These are phyloP conservation scores for Papilio protenor DNA, from an alignment of 2,888 invertebrate species.

Conservation along the genomic window DNA sequence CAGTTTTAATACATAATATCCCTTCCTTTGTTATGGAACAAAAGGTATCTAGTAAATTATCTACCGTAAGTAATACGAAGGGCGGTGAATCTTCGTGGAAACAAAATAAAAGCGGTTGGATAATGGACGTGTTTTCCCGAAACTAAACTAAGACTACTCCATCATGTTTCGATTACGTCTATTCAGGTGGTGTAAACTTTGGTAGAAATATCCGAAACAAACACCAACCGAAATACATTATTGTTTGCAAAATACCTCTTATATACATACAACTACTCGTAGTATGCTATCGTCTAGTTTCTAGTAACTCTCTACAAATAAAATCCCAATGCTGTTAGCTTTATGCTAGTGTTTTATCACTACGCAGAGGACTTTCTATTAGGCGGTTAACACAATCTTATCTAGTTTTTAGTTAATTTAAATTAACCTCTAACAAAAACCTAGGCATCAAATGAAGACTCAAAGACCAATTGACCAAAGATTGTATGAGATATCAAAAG, in stretches of 20 bases:
- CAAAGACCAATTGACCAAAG: neutral
- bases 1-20: neutral
- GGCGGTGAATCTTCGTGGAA: neutral
- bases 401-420: neutral
- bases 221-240: neutral
- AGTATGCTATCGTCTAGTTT: neutral
- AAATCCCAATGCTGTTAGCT: neutral
- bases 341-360: neutral
- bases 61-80: neutral
- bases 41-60: conserved; percentile 19
- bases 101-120: neutral
- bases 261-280: neutral
- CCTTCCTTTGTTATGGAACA: neutral
- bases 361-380: neutral
- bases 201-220: neutral
- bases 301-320: neutral
- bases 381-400: neutral
- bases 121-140: neutral
- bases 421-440: neutral
- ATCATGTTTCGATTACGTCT: conserved; percentile 31
- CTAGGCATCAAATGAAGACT: neutral
- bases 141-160: conserved; percentile 23
- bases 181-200: neutral
- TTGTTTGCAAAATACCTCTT: neutral
- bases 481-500: conserved; percentile 12